A percentile compares a stretch with the other conserved stretches of the same genome.
Conservation (phyloP, 2,888 invertebrate species). For the Melanophora roralis region DNA sequence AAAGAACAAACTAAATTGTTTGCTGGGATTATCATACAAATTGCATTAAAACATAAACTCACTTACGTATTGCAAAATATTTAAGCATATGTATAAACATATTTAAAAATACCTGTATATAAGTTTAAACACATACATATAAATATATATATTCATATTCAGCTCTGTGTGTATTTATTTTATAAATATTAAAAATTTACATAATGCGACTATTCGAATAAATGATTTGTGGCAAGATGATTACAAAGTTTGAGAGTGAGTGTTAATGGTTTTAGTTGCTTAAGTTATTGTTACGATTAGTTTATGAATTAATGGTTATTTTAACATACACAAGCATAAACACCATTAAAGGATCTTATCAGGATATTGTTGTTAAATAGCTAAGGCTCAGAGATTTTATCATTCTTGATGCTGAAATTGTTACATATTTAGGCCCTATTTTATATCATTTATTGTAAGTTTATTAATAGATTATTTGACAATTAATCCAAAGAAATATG, state of each 20-base stretch:
- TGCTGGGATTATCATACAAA: too few species aligned
- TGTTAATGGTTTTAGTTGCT: conserved; percentile 46
- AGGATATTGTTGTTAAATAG: conserved; percentile 42
- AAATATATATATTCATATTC: not conserved
- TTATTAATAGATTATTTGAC: too few species aligned
- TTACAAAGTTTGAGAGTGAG: conserved; percentile 18
- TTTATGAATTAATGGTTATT: conserved; percentile 52
- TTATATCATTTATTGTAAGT: too few species aligned
- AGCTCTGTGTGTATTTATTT: not conserved
- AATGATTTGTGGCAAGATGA: conserved; percentile 30
- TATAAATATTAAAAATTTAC: conserved; percentile 53
- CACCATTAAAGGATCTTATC: conserved; percentile 12
- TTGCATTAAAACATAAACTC: too few species aligned
- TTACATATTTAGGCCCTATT: conserved; percentile 24
- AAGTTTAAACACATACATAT: not conserved
- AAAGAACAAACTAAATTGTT: too few species aligned
- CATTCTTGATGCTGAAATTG: conserved; percentile 30
- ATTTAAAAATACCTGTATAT: not conserved
- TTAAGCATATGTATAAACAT: not conserved
- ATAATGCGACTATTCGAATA: conserved; percentile 47
- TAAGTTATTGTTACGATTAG: conserved; percentile 51
- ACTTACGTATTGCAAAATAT: too few species aligned
- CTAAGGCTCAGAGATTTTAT: conserved; percentile 22
- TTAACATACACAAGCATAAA: conserved; percentile 15
- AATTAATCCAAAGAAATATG: too few species aligned